These are phyloP conservation scores for Melanotaenia parkinsoni DNA, from an alignment of 2,797 vertebrate genomes.

Conservation along the genomic window DNA sequence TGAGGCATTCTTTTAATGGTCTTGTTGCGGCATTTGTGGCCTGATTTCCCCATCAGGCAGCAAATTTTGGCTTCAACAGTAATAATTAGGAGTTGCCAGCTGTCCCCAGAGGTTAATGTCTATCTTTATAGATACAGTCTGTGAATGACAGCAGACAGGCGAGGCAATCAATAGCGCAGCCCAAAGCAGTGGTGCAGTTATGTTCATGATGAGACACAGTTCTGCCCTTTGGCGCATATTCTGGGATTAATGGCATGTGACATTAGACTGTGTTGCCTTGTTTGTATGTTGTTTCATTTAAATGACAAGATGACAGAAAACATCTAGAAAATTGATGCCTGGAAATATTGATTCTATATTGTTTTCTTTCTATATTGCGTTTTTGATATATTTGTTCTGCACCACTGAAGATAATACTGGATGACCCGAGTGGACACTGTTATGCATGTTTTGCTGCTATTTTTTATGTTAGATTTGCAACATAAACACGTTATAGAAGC, in stretches of 20 bases:
- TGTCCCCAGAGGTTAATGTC: constrained; percentile 32
- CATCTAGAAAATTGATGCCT: not conserved
- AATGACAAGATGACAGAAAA: constrained; percentile 14
- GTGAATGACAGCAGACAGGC: constrained; percentile 50
- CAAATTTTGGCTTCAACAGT: constrained; percentile 37
- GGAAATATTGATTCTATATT: constrained; percentile 21
- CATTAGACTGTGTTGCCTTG: constrained; percentile 3
- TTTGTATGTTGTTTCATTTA: constrained; percentile 25
- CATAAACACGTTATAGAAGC: constrained; percentile 39
- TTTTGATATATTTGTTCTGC: not conserved
- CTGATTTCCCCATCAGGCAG: constrained; percentile 6
- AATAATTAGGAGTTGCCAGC: constrained; percentile 51
- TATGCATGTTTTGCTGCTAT: constrained; percentile 14
- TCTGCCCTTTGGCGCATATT: constrained; percentile 27
- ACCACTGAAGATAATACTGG: not conserved
- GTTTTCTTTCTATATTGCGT: not conserved
- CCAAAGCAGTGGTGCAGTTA: constrained; percentile 30
- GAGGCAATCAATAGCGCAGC: constrained; percentile 58
- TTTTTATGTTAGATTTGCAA: constrained; percentile 37
- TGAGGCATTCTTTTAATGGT: not conserved
- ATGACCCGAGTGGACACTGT: not conserved
- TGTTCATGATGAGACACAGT: constrained; percentile 40
- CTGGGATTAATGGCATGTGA: constrained; percentile 21
- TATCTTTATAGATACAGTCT: constrained; percentile 46
- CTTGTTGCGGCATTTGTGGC: constrained; percentile 14